Conservation (phyloP, 2,113 vertebrate species). For the Hippocampus comes region DNA sequence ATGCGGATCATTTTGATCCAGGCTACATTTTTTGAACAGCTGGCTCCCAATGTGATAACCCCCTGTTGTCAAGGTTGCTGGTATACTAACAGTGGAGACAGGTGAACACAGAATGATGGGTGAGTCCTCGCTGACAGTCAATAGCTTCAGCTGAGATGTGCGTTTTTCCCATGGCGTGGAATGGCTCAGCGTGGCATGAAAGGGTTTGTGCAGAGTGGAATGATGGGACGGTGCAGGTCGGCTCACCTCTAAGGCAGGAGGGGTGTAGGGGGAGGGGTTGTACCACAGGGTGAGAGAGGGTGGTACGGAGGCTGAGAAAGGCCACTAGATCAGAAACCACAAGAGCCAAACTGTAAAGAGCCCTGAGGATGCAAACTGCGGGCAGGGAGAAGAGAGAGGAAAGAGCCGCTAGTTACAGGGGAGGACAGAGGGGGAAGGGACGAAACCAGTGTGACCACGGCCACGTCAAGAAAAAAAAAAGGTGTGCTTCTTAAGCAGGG, state of each 20-base stretch:
- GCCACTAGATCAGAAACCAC: slow-evolving; percentile 99
- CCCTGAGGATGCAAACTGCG: slow-evolving; percentile 99
- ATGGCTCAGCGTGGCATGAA: slow-evolving; percentile 50
- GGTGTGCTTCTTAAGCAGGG: background rate
- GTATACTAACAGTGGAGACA: background rate
- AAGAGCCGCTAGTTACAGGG: slow-evolving; percentile 68
- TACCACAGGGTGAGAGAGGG: slow-evolving; percentile 90
- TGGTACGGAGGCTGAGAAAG: slow-evolving; percentile 96
- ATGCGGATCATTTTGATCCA: no score
- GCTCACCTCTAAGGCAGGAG: slow-evolving; percentile 99
- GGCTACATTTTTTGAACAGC: no score
- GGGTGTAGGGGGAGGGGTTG: slow-evolving; percentile 79
- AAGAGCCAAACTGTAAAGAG: slow-evolving; percentile 99
- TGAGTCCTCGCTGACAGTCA: background rate
- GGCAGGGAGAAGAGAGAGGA: slow-evolving; percentile 73
- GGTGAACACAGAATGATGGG: background rate
- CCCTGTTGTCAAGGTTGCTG: background rate
- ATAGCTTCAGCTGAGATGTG: slow-evolving; percentile 11
- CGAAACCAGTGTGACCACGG: background rate
- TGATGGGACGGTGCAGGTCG: slow-evolving; percentile 39
- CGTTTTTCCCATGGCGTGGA: slow-evolving; percentile 42
- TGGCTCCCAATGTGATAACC: no score
- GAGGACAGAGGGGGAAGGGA: slow-evolving; percentile 22
- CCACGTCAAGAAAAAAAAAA: background rate
- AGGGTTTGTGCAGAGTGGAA: slow-evolving; percentile 27